Percentiles rank a stretch among this genome's conserved stretches.
These are phyloP conservation scores for Sakesphorus luctuosus DNA, from an alignment of 2,113 vertebrate genomes.

Conservation along the genomic window DNA sequence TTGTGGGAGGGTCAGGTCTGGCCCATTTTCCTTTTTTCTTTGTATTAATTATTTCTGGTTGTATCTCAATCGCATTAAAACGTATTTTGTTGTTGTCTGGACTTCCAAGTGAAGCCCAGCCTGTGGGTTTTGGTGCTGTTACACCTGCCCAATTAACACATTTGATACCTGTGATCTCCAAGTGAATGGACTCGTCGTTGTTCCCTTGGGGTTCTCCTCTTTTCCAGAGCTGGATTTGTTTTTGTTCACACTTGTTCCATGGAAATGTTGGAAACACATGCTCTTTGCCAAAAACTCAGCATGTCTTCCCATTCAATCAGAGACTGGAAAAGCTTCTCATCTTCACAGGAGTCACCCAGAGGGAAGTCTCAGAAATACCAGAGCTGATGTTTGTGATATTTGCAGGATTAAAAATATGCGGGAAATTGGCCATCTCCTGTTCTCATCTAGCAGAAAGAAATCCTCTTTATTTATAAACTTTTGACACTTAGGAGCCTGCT, in stretches of 20 bases:
- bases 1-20: neutral
- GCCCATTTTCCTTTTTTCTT: accelerated
- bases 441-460: neutral
- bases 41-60: accelerated
- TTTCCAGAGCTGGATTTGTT: neutral
- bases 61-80: neutral
- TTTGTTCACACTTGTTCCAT: neutral
- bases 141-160: neutral
- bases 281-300: slow-evolving; percentile 45
- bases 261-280: neutral
- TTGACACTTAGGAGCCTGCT: neutral
- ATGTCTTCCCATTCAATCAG: slow-evolving; percentile 7
- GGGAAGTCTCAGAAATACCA: slow-evolving; percentile 27
- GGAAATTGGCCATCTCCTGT: neutral
- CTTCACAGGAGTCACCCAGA: slow-evolving; percentile 20
- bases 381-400: slow-evolving; percentile 3
- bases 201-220: neutral
- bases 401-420: slow-evolving; percentile 17
- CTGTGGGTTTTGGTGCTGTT: accelerated
- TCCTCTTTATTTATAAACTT: neutral
- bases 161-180: neutral
- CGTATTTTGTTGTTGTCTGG: accelerated
- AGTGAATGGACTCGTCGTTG: neutral
- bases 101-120: neutral
- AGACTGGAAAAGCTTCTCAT: slow-evolving; percentile 29